Percentiles rank a stretch among this genome's conserved stretches.
These are phyloP conservation scores for Pinctada fucata DNA, from an alignment of 2,888 invertebrate species.

Conservation along the genomic window DNA sequence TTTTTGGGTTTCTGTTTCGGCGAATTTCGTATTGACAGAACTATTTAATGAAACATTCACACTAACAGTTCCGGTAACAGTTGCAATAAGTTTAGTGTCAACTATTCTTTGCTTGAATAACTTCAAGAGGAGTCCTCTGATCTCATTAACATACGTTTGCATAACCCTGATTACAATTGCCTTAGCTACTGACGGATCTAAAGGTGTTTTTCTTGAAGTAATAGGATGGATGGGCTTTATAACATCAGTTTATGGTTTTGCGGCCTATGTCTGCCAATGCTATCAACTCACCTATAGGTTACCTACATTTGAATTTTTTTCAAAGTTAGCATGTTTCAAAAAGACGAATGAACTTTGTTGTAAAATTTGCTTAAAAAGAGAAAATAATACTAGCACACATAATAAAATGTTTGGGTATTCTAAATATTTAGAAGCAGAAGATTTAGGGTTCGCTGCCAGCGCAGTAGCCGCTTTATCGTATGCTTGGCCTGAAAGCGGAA, in stretches of 20 bases:
- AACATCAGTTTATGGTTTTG: slow-evolving; percentile 56
- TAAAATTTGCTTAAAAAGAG: neutral
- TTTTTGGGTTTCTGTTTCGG: slow-evolving; percentile 56
- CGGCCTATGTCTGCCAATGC: slow-evolving; percentile 46
- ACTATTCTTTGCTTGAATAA: no score
- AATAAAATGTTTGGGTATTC: slow-evolving; percentile 55
- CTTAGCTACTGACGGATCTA: slow-evolving; percentile 43
- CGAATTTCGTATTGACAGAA: slow-evolving; percentile 45
- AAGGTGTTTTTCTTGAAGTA: slow-evolving; percentile 49
- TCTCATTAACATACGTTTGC: slow-evolving; percentile 46
- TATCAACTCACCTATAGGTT: no score
- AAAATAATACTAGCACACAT: neutral
- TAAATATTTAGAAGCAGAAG: slow-evolving; percentile 55
- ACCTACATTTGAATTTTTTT: no score
- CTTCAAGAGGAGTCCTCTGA: neutral
- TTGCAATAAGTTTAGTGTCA: slow-evolving; percentile 46
- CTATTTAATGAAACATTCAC: slow-evolving; percentile 13
- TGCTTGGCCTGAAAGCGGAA: slow-evolving; percentile 44
- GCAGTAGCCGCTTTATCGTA: slow-evolving; percentile 53
- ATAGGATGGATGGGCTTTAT: slow-evolving; percentile 57
- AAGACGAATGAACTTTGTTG: neutral
- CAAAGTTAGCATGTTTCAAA: neutral
- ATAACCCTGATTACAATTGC: slow-evolving; percentile 49
- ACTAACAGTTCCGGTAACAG: slow-evolving; percentile 41
- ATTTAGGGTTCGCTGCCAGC: slow-evolving; percentile 55